Base-by-base conservation (phyloP, 1,140 invertebrate genomes). In the Hyles vespertilio region DNA sequence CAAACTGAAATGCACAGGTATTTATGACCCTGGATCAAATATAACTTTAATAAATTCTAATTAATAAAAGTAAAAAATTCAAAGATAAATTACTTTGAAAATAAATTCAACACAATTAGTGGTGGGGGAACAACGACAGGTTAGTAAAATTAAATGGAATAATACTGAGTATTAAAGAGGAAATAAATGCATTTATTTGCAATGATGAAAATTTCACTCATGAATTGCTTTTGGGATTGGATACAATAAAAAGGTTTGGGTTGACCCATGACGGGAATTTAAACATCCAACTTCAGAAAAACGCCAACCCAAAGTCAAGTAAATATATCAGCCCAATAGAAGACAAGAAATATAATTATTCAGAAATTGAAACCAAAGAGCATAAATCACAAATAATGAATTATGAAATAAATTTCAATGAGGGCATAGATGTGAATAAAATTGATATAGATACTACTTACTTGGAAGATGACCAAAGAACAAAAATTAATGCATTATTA, bases 21-120 rank as follows among this genome's bases (percentile, higher is more conserved):
- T 76, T 50, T 80, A 78, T 72, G 75, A 81, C 62, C 74, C 67
- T 51, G 71, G 69, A 33, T 73, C 69, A 48, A 72, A 74, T 63
- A 63, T 74, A 4, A 60, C 61, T 12, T 50, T 78, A 54, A 77
- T 79, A 53, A 78, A 80, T 61, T 69, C 71, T 72, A 50, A 61
- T 56, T 78, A 65, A 43, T 80, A 59, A 58, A 46, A 0, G 53
- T 77, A 51, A 69, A 67, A 64, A 64, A n/a, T n/a, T n/a, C n/a
- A 67, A 51, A 59, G 9, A 3, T 34, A 52, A 34, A 45, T 59
- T 11, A 47, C 57, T 34, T 54, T 51, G 59, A n/a, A n/a, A n/a
- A 52, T 51, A 58, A 64, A 62, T 48, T 67, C 73, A 62, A 71
- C 65, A 70, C 73, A 44, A 73, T 73, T 69, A 77, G 69, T 77